phyloP scores from a whole-genome alignment of 2,797 vertebrate genomes.

The Chelmon rostratus region DNA sequence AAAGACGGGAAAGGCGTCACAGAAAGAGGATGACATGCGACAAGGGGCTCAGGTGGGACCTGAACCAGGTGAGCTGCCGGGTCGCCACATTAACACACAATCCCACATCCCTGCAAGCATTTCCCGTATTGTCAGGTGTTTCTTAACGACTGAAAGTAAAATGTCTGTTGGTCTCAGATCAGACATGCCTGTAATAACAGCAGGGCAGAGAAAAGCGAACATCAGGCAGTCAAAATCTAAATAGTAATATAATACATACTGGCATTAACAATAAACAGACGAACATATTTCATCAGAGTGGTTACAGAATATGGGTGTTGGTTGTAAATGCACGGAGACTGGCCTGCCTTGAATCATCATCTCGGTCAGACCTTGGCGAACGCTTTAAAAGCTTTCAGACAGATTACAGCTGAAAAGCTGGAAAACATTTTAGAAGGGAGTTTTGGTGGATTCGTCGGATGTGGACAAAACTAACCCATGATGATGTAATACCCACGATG shows the following conservation, averaged over 20 bases:
- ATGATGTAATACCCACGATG: not conserved
- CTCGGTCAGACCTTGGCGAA: not conserved
- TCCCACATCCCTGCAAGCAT: too few species aligned
- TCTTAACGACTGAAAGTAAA: not conserved
- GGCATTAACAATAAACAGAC: not conserved
- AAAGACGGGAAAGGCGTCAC: too few species aligned
- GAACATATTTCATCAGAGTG: not conserved
- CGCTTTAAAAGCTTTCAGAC: not conserved
- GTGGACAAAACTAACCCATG: not conserved
- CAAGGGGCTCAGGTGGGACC: too few species aligned
- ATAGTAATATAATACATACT: too few species aligned
- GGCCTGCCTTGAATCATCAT: not conserved
- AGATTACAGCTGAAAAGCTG: not conserved
- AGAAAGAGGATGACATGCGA: too few species aligned
- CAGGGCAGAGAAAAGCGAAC: too few species aligned
- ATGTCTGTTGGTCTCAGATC: not conserved
- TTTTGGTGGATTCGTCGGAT: not conserved
- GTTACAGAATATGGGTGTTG: not conserved
- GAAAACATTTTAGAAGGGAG: not conserved
- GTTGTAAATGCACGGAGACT: not conserved
- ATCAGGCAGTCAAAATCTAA: too few species aligned
- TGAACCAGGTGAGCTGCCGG: too few species aligned
- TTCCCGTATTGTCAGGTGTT: conserved; percentile 2
- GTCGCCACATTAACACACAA: too few species aligned
- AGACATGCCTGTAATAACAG: not conserved